Conservation (phyloP, 2,113 vertebrate species). For the Indicator maculatus region DNA sequence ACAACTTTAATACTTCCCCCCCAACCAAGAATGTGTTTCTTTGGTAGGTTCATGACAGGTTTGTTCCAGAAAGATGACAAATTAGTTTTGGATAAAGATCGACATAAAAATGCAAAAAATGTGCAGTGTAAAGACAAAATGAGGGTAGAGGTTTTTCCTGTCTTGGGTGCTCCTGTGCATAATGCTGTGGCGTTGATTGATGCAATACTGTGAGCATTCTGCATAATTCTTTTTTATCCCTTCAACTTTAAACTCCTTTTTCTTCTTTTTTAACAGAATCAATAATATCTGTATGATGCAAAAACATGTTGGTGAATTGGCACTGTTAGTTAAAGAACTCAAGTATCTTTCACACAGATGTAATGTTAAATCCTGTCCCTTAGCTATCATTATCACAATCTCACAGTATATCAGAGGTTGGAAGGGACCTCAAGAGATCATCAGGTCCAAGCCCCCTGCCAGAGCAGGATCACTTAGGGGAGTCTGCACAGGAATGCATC, state of each 20-base stretch:
- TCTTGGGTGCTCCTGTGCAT: slow-evolving; percentile 36
- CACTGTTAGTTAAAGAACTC: neutral
- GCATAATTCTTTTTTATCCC: slow-evolving; percentile 1
- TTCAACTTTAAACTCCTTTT: neutral
- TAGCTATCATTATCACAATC: neutral
- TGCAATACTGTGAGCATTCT: slow-evolving; percentile 21
- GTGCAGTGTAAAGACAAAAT: slow-evolving; percentile 33
- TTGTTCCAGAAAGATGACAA: neutral
- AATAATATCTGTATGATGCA: neutral
- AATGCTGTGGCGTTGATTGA: slow-evolving; percentile 64
- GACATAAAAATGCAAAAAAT: slow-evolving; percentile 40
- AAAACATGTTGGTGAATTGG: neutral
- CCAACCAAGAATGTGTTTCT: neutral
- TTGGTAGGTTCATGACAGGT: neutral
- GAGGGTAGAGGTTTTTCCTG: neutral
- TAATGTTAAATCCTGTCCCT: neutral
- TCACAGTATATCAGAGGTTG: too few species aligned
- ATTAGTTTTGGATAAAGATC: slow-evolving; percentile 31
- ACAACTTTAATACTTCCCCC: neutral
- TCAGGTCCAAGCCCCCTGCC: too few species aligned
- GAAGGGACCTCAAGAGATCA: too few species aligned
- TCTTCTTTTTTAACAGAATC: neutral
- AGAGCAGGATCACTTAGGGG: too few species aligned
- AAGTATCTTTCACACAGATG: neutral
- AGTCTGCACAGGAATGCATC: too few species aligned